These are phyloP conservation scores for Percina caprodes DNA, from an alignment of 2,113 vertebrate species.

Conservation along the genomic window DNA sequence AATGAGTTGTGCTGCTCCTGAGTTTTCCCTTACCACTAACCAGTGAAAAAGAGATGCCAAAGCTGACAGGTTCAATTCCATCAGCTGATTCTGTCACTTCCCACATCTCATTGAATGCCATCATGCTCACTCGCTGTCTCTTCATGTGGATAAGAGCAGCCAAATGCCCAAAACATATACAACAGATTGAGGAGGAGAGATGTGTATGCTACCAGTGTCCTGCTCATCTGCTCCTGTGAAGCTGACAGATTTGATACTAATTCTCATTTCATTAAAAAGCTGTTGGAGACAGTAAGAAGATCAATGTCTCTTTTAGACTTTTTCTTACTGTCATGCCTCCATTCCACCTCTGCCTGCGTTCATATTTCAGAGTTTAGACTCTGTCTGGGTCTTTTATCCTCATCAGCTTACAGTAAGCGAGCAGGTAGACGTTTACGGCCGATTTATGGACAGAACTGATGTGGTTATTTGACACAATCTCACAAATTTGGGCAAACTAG, in stretches of 20 bases:
- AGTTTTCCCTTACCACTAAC: neutral
- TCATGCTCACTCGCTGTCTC: neutral
- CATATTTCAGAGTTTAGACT: neutral
- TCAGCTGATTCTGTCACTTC: neutral
- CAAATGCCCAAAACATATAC: neutral
- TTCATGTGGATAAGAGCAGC: neutral
- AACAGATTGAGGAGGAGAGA: neutral
- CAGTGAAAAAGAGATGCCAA: neutral
- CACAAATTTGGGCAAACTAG: neutral
- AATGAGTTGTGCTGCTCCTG: too few species aligned
- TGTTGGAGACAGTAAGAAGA: conserved; percentile 31
- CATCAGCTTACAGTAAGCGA: neutral
- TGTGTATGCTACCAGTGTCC: neutral
- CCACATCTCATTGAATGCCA: neutral
- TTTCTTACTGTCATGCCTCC: neutral
- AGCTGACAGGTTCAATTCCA: conserved; percentile 15
- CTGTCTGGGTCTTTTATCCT: neutral
- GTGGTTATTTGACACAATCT: neutral
- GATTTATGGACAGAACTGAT: neutral
- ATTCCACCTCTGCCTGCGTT: neutral
- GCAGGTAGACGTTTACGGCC: conserved; percentile 32
- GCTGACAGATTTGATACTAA: neutral
- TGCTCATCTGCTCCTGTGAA: conserved; percentile 2
- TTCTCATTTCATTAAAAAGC: conserved; percentile 32
- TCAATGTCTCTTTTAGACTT: conserved; percentile 22